Evolutionary conservation across 2,888 invertebrate genomes (phyloP).

Genomic region (Adelphocoris suturalis): DNA sequence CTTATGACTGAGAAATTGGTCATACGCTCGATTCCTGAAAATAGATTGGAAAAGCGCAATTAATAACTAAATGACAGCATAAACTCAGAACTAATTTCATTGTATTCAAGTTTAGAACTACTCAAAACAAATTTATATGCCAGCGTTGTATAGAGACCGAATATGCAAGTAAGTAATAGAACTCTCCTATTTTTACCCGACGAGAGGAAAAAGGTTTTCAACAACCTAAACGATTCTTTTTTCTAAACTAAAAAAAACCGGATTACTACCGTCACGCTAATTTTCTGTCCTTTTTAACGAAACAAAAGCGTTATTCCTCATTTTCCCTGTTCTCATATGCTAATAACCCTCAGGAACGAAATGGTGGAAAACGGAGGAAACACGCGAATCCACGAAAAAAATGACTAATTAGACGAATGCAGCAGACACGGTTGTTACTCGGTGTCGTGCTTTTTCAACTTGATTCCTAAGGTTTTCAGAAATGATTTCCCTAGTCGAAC

Average conservation of each 20-base stretch:
- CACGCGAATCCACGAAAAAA: constrained; percentile 12
- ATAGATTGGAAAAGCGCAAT: too few relatives aligned
- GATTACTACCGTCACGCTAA: not conserved
- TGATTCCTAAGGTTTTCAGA: not conserved
- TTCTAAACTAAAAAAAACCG: not conserved
- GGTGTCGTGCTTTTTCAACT: not conserved
- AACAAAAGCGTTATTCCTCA: not conserved
- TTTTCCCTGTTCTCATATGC: not conserved
- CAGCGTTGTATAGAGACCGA: not conserved
- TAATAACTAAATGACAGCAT: too few relatives aligned
- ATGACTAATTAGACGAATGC: constrained; percentile 16
- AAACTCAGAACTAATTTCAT: too few relatives aligned
- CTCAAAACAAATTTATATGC: not conserved
- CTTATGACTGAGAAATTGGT: too few relatives aligned
- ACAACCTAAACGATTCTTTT: not conserved
- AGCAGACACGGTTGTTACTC: not conserved
- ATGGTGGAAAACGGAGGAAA: not conserved
- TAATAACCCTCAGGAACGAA: not conserved
- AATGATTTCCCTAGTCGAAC: constrained; percentile 21
- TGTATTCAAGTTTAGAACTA: too few relatives aligned
- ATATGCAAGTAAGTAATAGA: not conserved
- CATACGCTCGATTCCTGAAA: too few relatives aligned
- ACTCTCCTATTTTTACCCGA: too few relatives aligned
- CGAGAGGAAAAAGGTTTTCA: not conserved
- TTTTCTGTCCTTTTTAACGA: not conserved